Evolutionary conservation across 2,797 vertebrate species (phyloP), one percentile per base, ranked within the genome.

Genomic region (Bucorvus abyssinicus): DNA sequence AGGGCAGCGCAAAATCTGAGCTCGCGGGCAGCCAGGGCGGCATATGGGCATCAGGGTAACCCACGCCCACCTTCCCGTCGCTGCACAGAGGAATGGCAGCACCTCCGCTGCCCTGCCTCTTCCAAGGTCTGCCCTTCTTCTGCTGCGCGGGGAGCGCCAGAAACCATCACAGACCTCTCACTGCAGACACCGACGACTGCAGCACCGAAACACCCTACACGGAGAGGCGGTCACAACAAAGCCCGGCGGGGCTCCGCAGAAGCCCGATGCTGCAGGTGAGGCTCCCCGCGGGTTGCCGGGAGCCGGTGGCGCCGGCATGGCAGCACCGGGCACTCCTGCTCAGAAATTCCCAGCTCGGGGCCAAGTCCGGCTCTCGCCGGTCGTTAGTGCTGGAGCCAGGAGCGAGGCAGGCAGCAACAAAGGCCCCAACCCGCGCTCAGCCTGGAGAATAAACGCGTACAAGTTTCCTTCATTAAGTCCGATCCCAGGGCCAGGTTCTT

Each of bases 371-470:
- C 68, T 86, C 90, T 11, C 4, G 3, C 30, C 11, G 1, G 73
- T 12, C 55, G 19, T 3, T 13, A 69, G 34, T 0, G 65, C 89
- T 9, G 21, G 61, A 61, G 71, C 60, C 64, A 5, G 67, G 40
- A 95, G 70, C 75, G 8, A 56, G 61, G 40, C 86, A 36, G 55
- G 36, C 87, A 67, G 60, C 93, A 89, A 93, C 90, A 89, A 95
- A 85, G 90, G 84, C 76, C 59, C 89, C 14, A 79, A 89, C 81
- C 79, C 12, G 1, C 12, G 11, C 60, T 77, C 84, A 79, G 82
- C 71, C 38, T 5, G 6, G 36, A 75, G 71, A 87, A 84, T 15
- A 84, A 82, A 90, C 63, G 65, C 36, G 17, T 1, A 55, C 49
- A 12, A 92, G 69, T 30, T 74, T 23, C 91, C 80, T n/a, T 30